These are phyloP conservation scores for Bathybates hornii DNA, from an alignment of 2,113 vertebrate genomes.

Conservation along the genomic window DNA sequence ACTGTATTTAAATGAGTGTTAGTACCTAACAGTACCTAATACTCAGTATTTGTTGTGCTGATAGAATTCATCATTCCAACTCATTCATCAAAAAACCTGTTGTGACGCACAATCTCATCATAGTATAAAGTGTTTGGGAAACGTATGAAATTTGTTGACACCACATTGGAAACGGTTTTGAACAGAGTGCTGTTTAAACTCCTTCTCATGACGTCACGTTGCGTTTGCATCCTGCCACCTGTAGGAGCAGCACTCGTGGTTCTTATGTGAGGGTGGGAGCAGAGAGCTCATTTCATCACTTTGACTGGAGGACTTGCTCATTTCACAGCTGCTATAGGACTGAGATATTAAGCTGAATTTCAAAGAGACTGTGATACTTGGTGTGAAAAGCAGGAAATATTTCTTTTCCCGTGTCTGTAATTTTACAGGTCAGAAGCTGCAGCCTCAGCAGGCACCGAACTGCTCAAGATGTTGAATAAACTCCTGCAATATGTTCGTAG, in stretches of 20 bases:
- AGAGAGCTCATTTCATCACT: neutral
- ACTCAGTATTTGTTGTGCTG: neutral
- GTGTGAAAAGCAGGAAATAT: neutral
- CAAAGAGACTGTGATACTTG: neutral
- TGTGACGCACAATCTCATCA: neutral
- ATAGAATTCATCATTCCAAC: accelerated
- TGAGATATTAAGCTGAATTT: neutral
- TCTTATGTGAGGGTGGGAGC: neutral
- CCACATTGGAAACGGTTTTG: accelerated
- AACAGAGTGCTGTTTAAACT: neutral
- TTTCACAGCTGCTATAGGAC: neutral
- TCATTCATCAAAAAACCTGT: neutral
- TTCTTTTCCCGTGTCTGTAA: accelerated
- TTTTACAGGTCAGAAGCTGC: neutral
- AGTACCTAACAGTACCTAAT: neutral
- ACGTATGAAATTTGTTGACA: accelerated
- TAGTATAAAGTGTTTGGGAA: neutral
- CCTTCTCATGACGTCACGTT: accelerated
- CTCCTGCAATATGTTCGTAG: accelerated
- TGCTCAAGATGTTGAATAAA: accelerated
- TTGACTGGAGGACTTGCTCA: neutral
- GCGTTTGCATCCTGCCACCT: neutral
- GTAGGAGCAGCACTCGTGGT: neutral
- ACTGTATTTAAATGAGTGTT: no score
- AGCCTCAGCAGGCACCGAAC: neutral